Base-by-base conservation (phyloP, 1,140 invertebrate species). In the Subanguina moxae region DNA sequence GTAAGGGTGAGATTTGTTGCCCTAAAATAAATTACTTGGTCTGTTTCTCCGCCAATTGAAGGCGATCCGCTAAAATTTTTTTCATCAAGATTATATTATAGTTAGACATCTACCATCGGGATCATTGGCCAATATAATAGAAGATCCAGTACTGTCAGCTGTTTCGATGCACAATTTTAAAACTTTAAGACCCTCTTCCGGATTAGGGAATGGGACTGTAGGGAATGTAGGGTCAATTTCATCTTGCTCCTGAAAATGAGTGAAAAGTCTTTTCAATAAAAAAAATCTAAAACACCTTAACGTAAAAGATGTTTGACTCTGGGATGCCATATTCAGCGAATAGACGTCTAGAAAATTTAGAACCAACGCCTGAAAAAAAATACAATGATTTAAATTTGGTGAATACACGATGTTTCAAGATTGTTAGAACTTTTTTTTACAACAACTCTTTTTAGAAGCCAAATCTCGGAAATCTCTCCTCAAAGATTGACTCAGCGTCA, bases 201-300 rank as follows among this genome's bases (percentile, higher is more conserved):
- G 96, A 86, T 99, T 99, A 0, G 96, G 96, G 85, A 94, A 97
- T 77, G 88, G 88, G 0, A 98, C 94, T 0, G 94, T 97, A 0
- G 94, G 89, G 85, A 99, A 99, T 70, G 97, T 91, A 0, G 94
- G 94, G 86, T 99, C 89, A 0, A 94, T 91, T 67, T 91, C 85
- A 72, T 89, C 65, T 70, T 82, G 81, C 42, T 83, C 81, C 69
- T 80, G 21, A 7, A 52, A 52, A 52, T 15, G n/a, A n/a, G n/a
- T n/a, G n/a, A n/a, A n/a, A n/a, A n/a, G 3, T 25, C 3, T 52
- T 52, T 52, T 52, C 3, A 7, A 52, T 52, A 52, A 52, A 52
- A 52, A 52, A 52, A 52, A 5, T 38, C 11, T 38, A 83, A 78
- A 85, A 84, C 75, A 93, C 88, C 64, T 85, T 82, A 0, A 97